Percentiles rank a stretch among this genome's conserved stretches.
Evolutionary conservation across 2,113 vertebrate genomes (phyloP).

Genomic region (Sander lucioperca): DNA sequence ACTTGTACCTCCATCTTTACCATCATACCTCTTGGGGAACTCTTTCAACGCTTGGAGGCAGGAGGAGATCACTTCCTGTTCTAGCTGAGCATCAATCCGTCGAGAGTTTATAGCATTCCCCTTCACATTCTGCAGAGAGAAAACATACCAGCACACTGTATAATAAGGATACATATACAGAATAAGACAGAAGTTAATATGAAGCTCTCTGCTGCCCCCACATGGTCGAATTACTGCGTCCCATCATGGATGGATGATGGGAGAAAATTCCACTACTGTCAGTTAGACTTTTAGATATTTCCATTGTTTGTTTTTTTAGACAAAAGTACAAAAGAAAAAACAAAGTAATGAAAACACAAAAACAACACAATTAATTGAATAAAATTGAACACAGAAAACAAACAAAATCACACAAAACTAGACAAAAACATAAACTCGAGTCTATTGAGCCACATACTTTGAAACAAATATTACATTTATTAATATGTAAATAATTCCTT

Average conservation of each 20-base stretch:
- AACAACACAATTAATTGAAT: too few species aligned
- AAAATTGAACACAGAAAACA: not conserved
- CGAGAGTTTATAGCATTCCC: constrained; percentile 2
- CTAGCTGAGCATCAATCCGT: constrained; percentile 69
- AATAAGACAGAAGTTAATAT: not conserved
- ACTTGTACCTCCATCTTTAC: too few species aligned
- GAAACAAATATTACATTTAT: not conserved
- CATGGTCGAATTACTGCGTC: not conserved
- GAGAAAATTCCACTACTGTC: not conserved
- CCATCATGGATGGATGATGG: not conserved
- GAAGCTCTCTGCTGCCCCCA: constrained; percentile 51
- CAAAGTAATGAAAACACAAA: too few species aligned
- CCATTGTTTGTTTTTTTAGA: not conserved
- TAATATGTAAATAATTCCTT: not conserved
- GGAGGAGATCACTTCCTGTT: constrained; percentile 55
- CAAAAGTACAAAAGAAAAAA: not conserved
- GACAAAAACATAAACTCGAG: not conserved
- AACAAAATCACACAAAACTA: not conserved
- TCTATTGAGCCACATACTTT: not conserved
- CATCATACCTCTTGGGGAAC: constrained; percentile 72
- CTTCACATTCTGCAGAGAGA: constrained; percentile 65
- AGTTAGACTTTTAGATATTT: not conserved
- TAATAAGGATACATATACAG: not conserved
- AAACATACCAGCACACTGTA: not conserved
- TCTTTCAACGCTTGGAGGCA: constrained; percentile 72